A percentile compares a stretch with the other conserved stretches of the same genome.
Evolutionary conservation across 2,113 vertebrate genomes (phyloP).

Genomic region (Dicerorhinus sumatrensis): DNA sequence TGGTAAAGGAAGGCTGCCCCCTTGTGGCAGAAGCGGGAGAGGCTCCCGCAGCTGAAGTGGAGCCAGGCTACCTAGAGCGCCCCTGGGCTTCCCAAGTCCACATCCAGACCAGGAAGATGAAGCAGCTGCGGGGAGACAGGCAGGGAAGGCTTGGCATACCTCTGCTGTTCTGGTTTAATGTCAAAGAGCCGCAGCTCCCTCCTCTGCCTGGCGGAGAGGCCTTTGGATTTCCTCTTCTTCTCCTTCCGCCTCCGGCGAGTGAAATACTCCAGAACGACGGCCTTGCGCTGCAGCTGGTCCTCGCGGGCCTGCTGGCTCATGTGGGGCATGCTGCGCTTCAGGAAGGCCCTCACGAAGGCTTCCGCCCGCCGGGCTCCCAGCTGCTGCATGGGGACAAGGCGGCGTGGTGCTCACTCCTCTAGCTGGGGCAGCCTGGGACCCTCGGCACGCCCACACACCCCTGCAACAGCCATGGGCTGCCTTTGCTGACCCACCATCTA

Average conservation of each 20-base stretch:
- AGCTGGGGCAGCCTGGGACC: neutral
- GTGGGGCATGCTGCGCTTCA: slow-evolving; percentile 87
- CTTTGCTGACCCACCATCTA: neutral
- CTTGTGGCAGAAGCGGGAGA: slow-evolving; percentile 42
- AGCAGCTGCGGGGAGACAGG: neutral
- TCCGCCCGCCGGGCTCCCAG: slow-evolving; percentile 79
- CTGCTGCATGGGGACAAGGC: slow-evolving; percentile 77
- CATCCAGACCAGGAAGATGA: rapidly evolving
- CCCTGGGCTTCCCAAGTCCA: too few relatives aligned
- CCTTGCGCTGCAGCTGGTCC: slow-evolving; percentile 88
- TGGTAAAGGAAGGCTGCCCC: slow-evolving; percentile 59
- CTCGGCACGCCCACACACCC: rapidly evolving
- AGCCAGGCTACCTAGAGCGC: too few relatives aligned
- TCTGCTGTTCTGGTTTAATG: slow-evolving; percentile 92
- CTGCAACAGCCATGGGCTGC: neutral
- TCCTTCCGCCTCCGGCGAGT: slow-evolving; percentile 79
- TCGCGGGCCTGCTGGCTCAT: slow-evolving; percentile 68
- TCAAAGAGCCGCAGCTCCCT: slow-evolving; percentile 90
- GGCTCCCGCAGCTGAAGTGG: neutral
- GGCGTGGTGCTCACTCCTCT: rapidly evolving
- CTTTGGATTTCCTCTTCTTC: slow-evolving; percentile 85
- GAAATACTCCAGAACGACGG: slow-evolving; percentile 89
- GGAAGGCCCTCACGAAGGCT: slow-evolving; percentile 90
- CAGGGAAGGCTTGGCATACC: slow-evolving; percentile 77
- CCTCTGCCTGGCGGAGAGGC: slow-evolving; percentile 89